phyloP scores from a whole-genome alignment of 23 tunicate species.

The Trididemnum clinides region DNA sequence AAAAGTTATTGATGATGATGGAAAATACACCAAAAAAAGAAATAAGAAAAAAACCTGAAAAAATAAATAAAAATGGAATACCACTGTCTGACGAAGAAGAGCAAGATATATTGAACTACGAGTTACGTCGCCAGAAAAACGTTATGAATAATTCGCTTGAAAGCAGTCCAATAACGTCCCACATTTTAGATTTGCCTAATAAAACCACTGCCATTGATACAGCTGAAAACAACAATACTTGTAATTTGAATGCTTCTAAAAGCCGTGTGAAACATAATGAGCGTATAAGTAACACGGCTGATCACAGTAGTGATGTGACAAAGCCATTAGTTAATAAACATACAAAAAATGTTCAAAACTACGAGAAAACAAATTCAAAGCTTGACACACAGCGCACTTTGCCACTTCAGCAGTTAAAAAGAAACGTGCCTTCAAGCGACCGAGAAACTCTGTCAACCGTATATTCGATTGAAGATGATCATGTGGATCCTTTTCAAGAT shows the following conservation, averaged over 20 bases:
- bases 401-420: neutral
- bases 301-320: neutral
- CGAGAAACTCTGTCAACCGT: neutral
- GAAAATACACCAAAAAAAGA: conserved; percentile 4
- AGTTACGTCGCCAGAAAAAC: neutral
- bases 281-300: neutral
- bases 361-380: neutral
- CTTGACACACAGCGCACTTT: neutral
- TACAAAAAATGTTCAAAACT: too few species aligned
- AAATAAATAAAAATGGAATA: neutral
- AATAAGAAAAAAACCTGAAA: neutral
- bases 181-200: neutral
- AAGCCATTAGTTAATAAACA: neutral
- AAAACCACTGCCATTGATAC: neutral
- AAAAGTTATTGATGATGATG: conserved; percentile 25
- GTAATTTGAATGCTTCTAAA: neutral
- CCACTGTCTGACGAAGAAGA: neutral
- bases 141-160: neutral
- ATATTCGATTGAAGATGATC: neutral
- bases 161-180: neutral
- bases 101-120: conserved; percentile 10
- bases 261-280: neutral
- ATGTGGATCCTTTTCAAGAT: conserved; percentile 10
- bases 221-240: neutral
- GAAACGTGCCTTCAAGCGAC: neutral